Evolutionary conservation across 2,113 vertebrate species (phyloP).

Genomic region (Tyrannus savana): DNA sequence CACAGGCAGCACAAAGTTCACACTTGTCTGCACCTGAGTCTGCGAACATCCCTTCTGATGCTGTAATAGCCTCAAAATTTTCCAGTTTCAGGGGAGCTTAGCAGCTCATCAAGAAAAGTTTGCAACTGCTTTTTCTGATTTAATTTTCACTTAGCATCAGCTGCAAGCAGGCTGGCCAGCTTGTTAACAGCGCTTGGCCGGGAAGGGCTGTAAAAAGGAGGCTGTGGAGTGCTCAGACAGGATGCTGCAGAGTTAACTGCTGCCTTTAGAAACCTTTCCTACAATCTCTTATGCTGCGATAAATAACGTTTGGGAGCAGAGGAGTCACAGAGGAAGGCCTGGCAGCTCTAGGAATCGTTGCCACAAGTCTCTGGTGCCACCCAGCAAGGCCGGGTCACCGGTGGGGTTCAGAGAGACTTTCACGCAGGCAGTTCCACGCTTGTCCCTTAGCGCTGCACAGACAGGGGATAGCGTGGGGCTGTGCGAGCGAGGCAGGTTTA

Average conservation of each 20-base stretch:
- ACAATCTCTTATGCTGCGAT: rapidly evolving
- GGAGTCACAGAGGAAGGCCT: neutral
- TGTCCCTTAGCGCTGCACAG: neutral
- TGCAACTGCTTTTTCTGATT: neutral
- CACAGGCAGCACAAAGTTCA: neutral
- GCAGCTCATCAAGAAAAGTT: neutral
- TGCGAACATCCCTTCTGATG: neutral
- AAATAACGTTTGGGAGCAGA: neutral
- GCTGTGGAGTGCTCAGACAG: rapidly evolving
- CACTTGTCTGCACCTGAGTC: neutral
- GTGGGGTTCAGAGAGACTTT: no score
- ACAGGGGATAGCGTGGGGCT: neutral
- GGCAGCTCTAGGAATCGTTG: neutral
- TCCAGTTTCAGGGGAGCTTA: neutral
- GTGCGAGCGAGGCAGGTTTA: neutral
- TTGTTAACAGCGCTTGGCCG: neutral
- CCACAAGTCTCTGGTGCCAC: neutral
- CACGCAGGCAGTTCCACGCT: rapidly evolving
- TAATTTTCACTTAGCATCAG: neutral
- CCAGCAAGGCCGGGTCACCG: neutral
- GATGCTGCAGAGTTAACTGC: rapidly evolving
- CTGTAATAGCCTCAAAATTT: neutral
- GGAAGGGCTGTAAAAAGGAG: neutral
- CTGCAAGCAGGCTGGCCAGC: neutral
- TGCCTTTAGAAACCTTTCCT: neutral